Evolutionary conservation across 2,113 vertebrate genomes (phyloP), one percentile per base, ranked within the genome.

Genomic region (Megaleporinus macrocephalus): DNA sequence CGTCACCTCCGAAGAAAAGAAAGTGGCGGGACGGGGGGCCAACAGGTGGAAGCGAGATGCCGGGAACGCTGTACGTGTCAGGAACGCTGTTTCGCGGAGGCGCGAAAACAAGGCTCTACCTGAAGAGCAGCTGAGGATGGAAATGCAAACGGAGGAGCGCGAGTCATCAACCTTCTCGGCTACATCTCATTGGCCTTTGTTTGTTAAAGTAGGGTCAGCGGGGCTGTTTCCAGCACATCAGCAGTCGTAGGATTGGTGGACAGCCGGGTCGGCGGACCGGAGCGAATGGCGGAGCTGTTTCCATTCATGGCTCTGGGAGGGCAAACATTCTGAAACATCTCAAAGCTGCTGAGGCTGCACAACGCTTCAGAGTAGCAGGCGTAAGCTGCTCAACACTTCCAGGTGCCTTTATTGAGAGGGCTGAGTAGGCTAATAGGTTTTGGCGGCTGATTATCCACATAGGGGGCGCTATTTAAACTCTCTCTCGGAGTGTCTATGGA

Each of bases 131-230:
- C 11, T 20, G n/a, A 36, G 41, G 15, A 16, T 24, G 18, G 61
- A 66, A 55, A 33, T 53, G 44, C 57, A 80, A 65, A 51, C 33
- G 41, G 59, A 63, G 65, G 14, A 47, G 41, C 13, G 41, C 62
- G 44, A 22, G 10, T 47, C 11, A n/a, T 47, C 65, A 15, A 10
- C 55, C 55, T 59, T 20, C 22, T 36, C 12, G 22, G 68, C 55
- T 57, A 24, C 15, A 63, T 65, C 55, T 65, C 79, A 80, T 80
- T 73, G 15, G 22, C 53, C 59, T 81, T 65, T 81, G 57, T 73
- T 81, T 73, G 68, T 26, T n/a, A 27, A 57, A 36, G 26, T 41
- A 41, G 29, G 30, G 65, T 69, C 68, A 24, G 22, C 33, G 20
- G 47, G 3, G 53, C 76, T 36, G 30, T 27, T 51, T 36, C 16